These are phyloP conservation scores for Virgularia gustaviana DNA, from an alignment of 92 coral and sea anemone genomes.

Conservation along the genomic window DNA sequence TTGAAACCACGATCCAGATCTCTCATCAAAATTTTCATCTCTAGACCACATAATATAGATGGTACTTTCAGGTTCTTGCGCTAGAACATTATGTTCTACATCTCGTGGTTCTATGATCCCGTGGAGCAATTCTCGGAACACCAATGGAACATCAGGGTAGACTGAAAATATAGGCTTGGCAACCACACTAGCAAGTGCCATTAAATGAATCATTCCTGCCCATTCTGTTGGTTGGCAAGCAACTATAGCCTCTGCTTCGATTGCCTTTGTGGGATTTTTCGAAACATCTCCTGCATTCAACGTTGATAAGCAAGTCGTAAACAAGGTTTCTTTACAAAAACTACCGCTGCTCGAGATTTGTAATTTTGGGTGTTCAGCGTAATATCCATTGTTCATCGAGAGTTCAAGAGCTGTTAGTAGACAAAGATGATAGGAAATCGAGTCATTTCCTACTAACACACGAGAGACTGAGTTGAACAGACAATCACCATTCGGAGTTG, in stretches of 20 bases:
- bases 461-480: conserved; percentile 38
- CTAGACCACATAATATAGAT: conserved; percentile 40
- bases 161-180: conserved; percentile 31
- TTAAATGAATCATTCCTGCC: conserved; percentile 19
- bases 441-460: conserved; percentile 36
- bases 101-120: neutral
- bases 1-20: conserved; percentile 37
- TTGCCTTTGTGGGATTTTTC: conserved; percentile 10
- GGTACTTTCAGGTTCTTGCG: neutral
- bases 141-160: neutral
- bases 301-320: conserved; percentile 28
- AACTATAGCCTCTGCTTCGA: conserved; percentile 7
- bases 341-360: neutral
- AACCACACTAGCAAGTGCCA: conserved; percentile 30
- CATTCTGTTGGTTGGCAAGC: conserved; percentile 4
- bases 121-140: conserved; percentile 14
- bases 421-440: conserved; percentile 11
- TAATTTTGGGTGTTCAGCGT: conserved; percentile 30
- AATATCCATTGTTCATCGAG: conserved; percentile 8
- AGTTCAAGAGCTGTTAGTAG: conserved; percentile 37
- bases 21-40: conserved; percentile 22
- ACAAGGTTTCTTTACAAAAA: conserved; percentile 8
- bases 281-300: neutral
- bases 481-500: conserved; percentile 42
- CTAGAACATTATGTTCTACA: neutral